Base-by-base conservation (phyloP, 2,797 vertebrate genomes). In the Argya squamiceps region DNA sequence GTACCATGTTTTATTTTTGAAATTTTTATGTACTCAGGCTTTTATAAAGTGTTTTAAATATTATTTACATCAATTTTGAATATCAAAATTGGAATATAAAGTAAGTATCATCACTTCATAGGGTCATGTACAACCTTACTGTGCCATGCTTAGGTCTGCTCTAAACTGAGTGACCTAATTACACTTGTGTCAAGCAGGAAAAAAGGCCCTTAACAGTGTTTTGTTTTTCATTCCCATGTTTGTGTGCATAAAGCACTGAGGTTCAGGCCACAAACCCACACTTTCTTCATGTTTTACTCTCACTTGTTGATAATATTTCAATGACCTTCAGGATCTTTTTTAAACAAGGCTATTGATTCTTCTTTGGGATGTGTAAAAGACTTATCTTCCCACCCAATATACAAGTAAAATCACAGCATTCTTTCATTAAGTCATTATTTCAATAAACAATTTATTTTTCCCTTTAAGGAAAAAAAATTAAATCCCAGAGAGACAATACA, bases 1-100 rank as follows among this genome's bases (percentile, higher is more conserved):
- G 10, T 59, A 85, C 11, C 11, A 16, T 29, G 26, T 32, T 77
- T 91, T 70, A 74, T 79, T 84, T 94, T 59, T 76, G 63, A 76
- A 12, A 49, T 88, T 92, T 92, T 73, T 9, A 59, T 59, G 32
- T 58, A 30, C 6, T 34, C n/a, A 69, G 65, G 24, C 1, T 75
- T 92, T 86, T 68, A 29, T 14, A 44, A 52, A 60, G 7, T 23
- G 19, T 32, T 88, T 68, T 62, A 29, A 62, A 39, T 92, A 36
- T 22, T 29, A 22, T 34, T 84, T 76, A 34, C 6, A 34, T 36
- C n/a, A 18, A 3, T 39, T 75, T 84, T 81, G 26, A 58, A 90
- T 94, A 69, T 41, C 3, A 58, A 64, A 81, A 67, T 36, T 44
- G 4, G 20, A 56, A 22, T 36, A 47, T 34, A 3, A 27, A 86